Evolutionary conservation across 2,888 invertebrate genomes (phyloP).

Genomic region (Drosophila tanythrix): DNA sequence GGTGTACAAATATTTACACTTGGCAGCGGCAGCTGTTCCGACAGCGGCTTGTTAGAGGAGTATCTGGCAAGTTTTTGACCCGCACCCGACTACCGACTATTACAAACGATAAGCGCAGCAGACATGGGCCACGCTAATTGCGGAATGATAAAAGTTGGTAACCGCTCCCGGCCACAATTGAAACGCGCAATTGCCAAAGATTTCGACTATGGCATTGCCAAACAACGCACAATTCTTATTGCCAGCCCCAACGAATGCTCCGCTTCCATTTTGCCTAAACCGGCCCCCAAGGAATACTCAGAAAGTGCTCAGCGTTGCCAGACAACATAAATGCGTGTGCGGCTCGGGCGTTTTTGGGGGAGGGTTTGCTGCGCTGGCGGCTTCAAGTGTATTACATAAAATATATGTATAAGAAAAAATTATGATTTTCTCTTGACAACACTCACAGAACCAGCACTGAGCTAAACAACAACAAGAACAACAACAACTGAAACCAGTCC

Average conservation of each 20-base stretch:
- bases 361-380: conserved; percentile 25
- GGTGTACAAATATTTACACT: conserved; percentile 73
- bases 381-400: conserved; percentile 73
- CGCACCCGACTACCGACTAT: conserved; percentile 55
- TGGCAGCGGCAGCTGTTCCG: conserved; percentile 50
- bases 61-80: conserved; percentile 55
- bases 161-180: conserved; percentile 43
- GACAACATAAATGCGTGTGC: conserved; percentile 48
- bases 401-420: conserved; percentile 64
- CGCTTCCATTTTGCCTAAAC: conserved; percentile 70
- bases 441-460: conserved; percentile 12
- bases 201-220: conserved; percentile 41
- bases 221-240: conserved; percentile 37
- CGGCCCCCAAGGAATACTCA: conserved; percentile 72
- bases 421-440: conserved; percentile 70
- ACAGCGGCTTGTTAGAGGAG: conserved; percentile 60
- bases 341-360: not conserved
- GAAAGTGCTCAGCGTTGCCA: conserved; percentile 52
- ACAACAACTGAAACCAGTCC: conserved; percentile 20
- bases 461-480: conserved; percentile 19
- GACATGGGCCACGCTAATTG: conserved; percentile 78
- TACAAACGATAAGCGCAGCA: conserved; percentile 66
- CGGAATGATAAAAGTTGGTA: conserved; percentile 74
- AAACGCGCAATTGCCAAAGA: conserved; percentile 61
- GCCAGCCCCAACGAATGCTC: conserved; percentile 36